A percentile compares a stretch with the other conserved stretches of the same genome.
These are phyloP conservation scores for Dicrurus megarhynchus DNA, from an alignment of 2,113 vertebrate species.

Conservation along the genomic window DNA sequence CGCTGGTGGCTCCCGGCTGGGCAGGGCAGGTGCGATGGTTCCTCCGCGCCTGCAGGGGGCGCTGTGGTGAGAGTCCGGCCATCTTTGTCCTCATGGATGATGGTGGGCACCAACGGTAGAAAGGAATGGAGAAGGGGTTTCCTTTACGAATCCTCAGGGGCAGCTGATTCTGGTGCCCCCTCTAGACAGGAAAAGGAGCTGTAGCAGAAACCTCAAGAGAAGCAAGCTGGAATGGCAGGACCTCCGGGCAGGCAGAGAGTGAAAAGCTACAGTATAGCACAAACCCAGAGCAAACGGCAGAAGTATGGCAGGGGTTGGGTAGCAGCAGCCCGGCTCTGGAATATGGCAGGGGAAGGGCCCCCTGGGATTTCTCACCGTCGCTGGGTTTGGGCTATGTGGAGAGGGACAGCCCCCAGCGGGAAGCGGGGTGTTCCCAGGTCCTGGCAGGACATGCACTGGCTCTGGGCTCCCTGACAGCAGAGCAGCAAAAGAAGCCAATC, in stretches of 20 bases:
- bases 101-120: rapidly evolving
- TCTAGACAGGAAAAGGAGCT: neutral
- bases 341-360: neutral
- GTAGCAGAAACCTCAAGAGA: neutral
- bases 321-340: neutral
- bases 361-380: neutral
- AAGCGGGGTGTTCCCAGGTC: neutral
- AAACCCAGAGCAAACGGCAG: neutral
- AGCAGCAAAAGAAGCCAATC: neutral
- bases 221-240: neutral
- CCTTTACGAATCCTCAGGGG: neutral
- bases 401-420: rapidly evolving
- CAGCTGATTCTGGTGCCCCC: neutral
- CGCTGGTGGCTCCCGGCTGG: neutral
- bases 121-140: neutral
- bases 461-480: neutral
- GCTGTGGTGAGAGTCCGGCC: neutral
- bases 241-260: neutral
- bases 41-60: neutral
- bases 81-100: rapidly evolving
- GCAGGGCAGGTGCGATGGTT: neutral
- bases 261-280: neutral
- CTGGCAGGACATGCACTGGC: neutral
- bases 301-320: neutral
- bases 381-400: neutral